phyloP scores from a whole-genome alignment of 2,113 vertebrate species.

The Otis tarda region DNA sequence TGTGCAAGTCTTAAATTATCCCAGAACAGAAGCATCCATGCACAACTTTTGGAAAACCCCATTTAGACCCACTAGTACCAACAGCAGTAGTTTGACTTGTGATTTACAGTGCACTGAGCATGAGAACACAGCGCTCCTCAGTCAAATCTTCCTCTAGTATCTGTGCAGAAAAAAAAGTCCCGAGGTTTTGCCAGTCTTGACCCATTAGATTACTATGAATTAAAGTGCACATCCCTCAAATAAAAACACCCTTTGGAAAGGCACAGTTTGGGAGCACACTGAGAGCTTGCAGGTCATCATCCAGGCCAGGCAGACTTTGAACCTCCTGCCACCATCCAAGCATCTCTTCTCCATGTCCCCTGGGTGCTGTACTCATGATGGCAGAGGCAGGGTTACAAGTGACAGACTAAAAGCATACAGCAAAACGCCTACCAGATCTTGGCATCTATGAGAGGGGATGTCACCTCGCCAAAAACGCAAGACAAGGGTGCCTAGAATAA shows the following conservation, averaged over 20 bases:
- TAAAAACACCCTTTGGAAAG: background rate
- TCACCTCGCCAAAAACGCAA: background rate
- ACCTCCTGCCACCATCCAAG: background rate
- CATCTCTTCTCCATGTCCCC: background rate
- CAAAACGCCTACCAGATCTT: background rate
- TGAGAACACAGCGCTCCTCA: background rate
- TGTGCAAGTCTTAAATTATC: background rate
- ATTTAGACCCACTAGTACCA: background rate
- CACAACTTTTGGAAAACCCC: background rate
- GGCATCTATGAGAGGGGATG: background rate
- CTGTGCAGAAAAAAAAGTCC: background rate
- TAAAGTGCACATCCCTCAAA: background rate
- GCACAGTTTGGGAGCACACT: background rate
- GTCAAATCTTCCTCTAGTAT: background rate
- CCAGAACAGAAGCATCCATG: background rate
- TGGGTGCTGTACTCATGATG: background rate
- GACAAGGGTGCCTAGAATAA: background rate
- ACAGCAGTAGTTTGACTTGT: background rate
- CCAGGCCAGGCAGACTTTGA: background rate
- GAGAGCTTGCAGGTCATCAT: background rate
- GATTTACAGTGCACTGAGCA: background rate
- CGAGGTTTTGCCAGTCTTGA: background rate
- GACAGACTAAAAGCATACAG: background rate
- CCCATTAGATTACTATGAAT: background rate
- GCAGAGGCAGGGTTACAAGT: background rate